Percentiles rank a stretch among this genome's conserved stretches.
phyloP scores from a whole-genome alignment of 2,888 invertebrate genomes.

The Drosophila parthenogenetica region DNA sequence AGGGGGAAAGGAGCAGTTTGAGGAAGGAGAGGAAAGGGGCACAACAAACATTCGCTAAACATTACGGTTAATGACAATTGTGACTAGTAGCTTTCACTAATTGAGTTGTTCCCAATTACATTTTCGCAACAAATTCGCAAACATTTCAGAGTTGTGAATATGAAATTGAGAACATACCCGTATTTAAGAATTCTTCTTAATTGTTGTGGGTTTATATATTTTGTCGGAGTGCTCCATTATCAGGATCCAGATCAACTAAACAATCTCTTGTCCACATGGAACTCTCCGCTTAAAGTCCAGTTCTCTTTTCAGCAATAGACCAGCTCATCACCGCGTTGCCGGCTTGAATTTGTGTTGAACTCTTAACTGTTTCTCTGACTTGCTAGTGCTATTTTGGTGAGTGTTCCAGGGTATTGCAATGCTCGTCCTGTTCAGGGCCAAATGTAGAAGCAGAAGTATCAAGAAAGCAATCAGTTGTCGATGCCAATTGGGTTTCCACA shows the following conservation, averaged over 20 bases:
- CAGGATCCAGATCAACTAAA: background rate
- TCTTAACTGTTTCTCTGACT: background rate
- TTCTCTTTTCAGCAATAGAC: slow-evolving; percentile 32
- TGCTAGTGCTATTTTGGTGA: slow-evolving; percentile 9
- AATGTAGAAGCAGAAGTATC: slow-evolving; percentile 46
- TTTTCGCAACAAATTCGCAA: background rate
- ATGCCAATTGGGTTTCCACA: slow-evolving; percentile 32
- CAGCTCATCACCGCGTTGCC: slow-evolving; percentile 55
- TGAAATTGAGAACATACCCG: background rate
- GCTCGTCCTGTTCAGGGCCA: slow-evolving; percentile 36
- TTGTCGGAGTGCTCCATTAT: slow-evolving; percentile 1
- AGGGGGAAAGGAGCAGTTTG: background rate
- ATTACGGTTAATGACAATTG: slow-evolving; percentile 42
- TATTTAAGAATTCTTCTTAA: slow-evolving; percentile 35
- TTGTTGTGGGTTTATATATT: slow-evolving; percentile 10
- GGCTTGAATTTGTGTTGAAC: background rate
- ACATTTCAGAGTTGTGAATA: background rate
- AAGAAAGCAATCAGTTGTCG: slow-evolving; percentile 37
- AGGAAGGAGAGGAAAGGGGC: slow-evolving; percentile 14
- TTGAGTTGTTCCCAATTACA: background rate
- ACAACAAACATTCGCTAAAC: slow-evolving; percentile 60
- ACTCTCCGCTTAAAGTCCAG: slow-evolving; percentile 39
- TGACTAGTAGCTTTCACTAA: slow-evolving; percentile 48
- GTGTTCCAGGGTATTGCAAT: slow-evolving; percentile 4
- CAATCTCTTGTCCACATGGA: slow-evolving; percentile 2